Evolutionary conservation across 2,113 vertebrate genomes (phyloP).

Genomic region (Anseranas semipalmata): DNA sequence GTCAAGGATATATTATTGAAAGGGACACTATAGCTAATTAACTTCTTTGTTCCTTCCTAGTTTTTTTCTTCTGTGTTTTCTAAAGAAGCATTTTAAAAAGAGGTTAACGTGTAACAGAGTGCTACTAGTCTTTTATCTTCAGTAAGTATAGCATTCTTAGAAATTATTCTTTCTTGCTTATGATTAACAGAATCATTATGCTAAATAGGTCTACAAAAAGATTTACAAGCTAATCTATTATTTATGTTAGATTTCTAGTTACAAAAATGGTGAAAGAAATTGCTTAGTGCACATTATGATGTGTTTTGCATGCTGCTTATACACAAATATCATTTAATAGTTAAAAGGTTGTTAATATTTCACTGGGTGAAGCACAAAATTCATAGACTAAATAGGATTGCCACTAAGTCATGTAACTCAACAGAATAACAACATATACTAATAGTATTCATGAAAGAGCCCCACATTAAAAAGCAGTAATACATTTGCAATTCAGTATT

Average conservation of each 20-base stretch:
- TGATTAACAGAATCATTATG: background rate
- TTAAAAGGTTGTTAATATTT: conserved; percentile 44
- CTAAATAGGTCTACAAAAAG: background rate
- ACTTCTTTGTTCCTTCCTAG: background rate
- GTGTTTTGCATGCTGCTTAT: background rate
- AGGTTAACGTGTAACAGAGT: background rate
- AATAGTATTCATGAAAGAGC: background rate
- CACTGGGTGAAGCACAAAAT: background rate
- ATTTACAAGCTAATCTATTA: background rate
- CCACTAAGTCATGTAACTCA: conserved; percentile 5
- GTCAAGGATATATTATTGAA: background rate
- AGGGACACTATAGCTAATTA: background rate
- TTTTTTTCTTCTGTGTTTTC: background rate
- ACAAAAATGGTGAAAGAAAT: background rate
- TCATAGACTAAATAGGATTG: background rate
- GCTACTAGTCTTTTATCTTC: background rate
- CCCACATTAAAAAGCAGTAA: background rate
- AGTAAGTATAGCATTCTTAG: background rate
- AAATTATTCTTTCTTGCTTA: background rate
- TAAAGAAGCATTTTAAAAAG: background rate
- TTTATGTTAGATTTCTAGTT: background rate
- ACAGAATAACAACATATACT: background rate
- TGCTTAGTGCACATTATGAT: background rate
- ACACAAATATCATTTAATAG: background rate
- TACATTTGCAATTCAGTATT: conserved; percentile 6